Conservation (phyloP, 2,888 invertebrate genomes). For the Muscina levida region DNA sequence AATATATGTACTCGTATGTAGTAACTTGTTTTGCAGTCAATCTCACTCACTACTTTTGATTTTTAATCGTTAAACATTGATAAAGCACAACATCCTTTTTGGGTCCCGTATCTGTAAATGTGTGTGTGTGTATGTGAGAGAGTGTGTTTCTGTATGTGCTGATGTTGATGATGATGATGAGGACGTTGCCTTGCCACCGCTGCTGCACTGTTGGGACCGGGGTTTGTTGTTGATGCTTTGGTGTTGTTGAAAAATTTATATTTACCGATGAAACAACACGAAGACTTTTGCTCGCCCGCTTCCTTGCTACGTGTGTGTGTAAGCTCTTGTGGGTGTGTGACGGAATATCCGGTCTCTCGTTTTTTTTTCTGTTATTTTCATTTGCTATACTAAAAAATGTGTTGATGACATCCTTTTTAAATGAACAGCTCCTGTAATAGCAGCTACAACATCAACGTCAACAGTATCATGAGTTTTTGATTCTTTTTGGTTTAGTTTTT, state of each 20-base stretch:
- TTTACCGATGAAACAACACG: conserved; percentile 42
- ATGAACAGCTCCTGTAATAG: conserved; percentile 56
- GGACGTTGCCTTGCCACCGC: not conserved
- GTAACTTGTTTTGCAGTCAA: conserved; percentile 49
- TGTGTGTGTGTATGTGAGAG: conserved; percentile 2
- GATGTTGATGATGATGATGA: conserved; percentile 15
- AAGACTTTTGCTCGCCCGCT: conserved; percentile 1
- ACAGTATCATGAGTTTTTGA: conserved; percentile 45
- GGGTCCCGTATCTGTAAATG: not conserved
- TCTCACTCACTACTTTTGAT: conserved; percentile 50
- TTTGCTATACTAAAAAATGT: conserved; percentile 53
- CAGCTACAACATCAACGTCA: conserved; percentile 19
- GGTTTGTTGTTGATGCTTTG: not conserved
- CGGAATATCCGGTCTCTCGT: conserved; percentile 56
- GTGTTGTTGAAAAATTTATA: conserved; percentile 26
- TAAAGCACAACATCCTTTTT: conserved; percentile 62
- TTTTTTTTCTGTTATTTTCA: not conserved
- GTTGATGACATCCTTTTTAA: conserved; percentile 76
- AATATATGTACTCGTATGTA: not conserved
- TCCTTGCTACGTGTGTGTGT: not conserved
- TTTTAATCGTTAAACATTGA: conserved; percentile 66
- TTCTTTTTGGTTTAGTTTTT: conserved; percentile 30
- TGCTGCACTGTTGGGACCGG: conserved; percentile 1
- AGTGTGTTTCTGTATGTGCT: conserved; percentile 25
- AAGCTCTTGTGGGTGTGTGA: conserved; percentile 33